Evolutionary conservation across 2,797 vertebrate genomes (phyloP), one percentile per base, ranked within the genome.

Genomic region (Hippocampus kuda): DNA sequence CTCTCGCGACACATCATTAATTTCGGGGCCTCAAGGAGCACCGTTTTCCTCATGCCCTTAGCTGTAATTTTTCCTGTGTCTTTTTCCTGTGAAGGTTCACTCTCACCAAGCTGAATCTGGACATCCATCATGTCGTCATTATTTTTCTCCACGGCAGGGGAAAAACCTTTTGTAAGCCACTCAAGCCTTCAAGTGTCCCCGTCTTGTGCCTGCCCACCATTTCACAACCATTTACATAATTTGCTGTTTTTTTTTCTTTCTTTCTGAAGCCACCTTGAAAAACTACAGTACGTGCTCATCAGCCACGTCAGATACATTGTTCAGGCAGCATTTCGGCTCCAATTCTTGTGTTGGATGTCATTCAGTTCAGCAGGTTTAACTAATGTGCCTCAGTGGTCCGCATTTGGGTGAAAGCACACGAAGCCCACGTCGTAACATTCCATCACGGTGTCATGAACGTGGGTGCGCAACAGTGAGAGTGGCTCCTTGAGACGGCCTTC

Each of bases 41-140:
- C 44, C 61, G 5, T 22, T 20, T 46, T 18, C 42, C 63, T 7
- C 42, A 46, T 9, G 3, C 44, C 24, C 7, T 49, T 12, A 48
- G 1, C 63, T 76, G 63, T 72, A 67, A 77, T 81, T 63, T 75
- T 53, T 77, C 73, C 72, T 70, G 65, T 64, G 20, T 64, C 44
- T 9, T 44, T 64, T 42, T 64, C 83, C 77, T 68, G 64, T 77
- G 74, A 79, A 22, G 42, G 68, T 22, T 53, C 41, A 46, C 65
- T 60, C 59, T 76, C 66, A 77, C 82, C 72, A 1, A 74, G 81
- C 27, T 27, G 42, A 48, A 48, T n/a, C 2, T 48, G 44, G 15
- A 27, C 42, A 26, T 78, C 65, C 68, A 53, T 26, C 56, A 48
- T 70, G 70, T 71, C 70, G 13, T 69, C 68, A 62, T 70, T 51